Evolutionary conservation across 2,797 vertebrate species (phyloP).

Genomic region (Enteromius fasciolatus): DNA sequence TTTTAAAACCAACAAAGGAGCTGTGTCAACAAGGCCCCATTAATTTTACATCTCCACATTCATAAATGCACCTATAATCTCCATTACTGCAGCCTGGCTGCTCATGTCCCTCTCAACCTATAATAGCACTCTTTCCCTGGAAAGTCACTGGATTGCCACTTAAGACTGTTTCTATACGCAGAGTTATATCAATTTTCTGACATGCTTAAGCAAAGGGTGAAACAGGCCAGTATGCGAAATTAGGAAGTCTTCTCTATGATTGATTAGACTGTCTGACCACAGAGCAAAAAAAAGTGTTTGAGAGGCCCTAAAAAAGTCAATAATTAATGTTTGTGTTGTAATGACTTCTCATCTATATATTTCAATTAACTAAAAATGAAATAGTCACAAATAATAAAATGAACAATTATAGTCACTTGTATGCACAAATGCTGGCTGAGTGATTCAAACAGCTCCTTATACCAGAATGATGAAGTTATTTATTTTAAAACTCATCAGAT

Average conservation of each 20-base stretch:
- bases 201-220: slow-evolving; percentile 1
- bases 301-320: neutral
- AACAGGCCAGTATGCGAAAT: neutral
- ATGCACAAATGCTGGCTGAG: too few species aligned
- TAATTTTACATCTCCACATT: slow-evolving; percentile 72
- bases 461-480: neutral
- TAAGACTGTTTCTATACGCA: slow-evolving; percentile 59
- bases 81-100: slow-evolving; percentile 68
- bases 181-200: neutral
- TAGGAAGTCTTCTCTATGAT: neutral
- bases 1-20: slow-evolving; percentile 80
- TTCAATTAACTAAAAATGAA: neutral
- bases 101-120: slow-evolving; percentile 56
- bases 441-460: neutral
- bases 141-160: neutral
- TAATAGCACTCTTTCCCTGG: slow-evolving; percentile 51
- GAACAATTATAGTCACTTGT: neutral
- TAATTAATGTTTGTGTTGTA: neutral
- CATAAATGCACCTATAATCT: slow-evolving; percentile 74
- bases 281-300: neutral
- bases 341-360: neutral
- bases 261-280: neutral
- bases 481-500: neutral
- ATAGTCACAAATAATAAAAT: neutral
- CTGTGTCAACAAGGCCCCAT: slow-evolving; percentile 74